A percentile compares a stretch with the other conserved stretches of the same genome.
These are phyloP conservation scores for Nephrotoma flavescens DNA, from an alignment of 2,888 invertebrate species.

Conservation along the genomic window DNA sequence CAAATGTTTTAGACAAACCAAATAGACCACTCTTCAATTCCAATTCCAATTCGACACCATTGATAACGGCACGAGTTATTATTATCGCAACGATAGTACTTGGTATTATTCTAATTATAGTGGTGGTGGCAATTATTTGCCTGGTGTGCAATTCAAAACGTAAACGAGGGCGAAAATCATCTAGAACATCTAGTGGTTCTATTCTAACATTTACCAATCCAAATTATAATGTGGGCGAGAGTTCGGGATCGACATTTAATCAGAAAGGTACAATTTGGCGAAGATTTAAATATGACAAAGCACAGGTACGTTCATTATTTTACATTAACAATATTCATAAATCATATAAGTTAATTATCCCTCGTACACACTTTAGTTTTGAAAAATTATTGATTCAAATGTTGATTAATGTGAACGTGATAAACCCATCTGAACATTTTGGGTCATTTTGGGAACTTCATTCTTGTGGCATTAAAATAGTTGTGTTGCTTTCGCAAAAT, in stretches of 20 bases:
- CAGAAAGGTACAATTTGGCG: conserved; percentile 49
- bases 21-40: conserved; percentile 10
- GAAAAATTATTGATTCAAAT: no score
- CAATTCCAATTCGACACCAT: neutral
- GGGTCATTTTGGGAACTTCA: no score
- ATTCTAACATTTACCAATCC: conserved; percentile 81
- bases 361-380: no score
- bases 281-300: conserved; percentile 65
- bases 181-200: conserved; percentile 44
- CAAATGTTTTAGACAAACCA: conserved; percentile 24
- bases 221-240: conserved; percentile 53
- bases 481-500: no score
- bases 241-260: conserved; percentile 26
- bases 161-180: conserved; percentile 35
- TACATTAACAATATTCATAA: neutral
- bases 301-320: conserved; percentile 38
- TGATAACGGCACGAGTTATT: conserved; percentile 17
- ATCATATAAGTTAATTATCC: no score
- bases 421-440: no score
- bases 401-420: no score
- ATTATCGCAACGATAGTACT: conserved; percentile 28
- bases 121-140: conserved; percentile 27
- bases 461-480: no score
- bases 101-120: conserved; percentile 25
- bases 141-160: conserved; percentile 34